phyloP scores from a whole-genome alignment of 2,888 invertebrate genomes.

The Andrena chrysosceles region DNA sequence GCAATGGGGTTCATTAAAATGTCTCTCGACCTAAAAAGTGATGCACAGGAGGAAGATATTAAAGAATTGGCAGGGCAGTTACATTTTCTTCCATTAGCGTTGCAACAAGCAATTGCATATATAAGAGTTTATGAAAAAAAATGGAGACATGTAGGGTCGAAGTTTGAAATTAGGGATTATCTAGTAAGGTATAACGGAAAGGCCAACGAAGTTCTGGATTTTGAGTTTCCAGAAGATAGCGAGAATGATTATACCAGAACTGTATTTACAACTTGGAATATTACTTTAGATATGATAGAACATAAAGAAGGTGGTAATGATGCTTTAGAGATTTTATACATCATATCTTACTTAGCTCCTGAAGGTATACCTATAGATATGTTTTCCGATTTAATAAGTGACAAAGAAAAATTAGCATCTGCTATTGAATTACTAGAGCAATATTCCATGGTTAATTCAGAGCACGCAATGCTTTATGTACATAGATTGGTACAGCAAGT shows the following conservation, averaged over 20 bases:
- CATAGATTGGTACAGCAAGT: neutral
- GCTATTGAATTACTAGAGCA: neutral
- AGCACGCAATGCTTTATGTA: neutral
- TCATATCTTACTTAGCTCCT: neutral
- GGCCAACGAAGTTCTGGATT: neutral
- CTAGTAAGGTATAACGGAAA: neutral
- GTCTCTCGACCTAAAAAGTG: no score
- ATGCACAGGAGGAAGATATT: no score
- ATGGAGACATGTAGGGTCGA: no score
- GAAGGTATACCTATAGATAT: neutral
- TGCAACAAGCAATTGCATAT: no score
- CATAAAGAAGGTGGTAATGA: neutral
- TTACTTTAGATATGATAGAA: neutral
- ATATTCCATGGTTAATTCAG: neutral
- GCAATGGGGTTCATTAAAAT: no score
- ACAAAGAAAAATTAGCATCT: neutral
- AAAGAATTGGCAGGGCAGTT: no score
- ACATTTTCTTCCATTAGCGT: no score
- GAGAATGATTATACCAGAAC: neutral
- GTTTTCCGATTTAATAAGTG: neutral
- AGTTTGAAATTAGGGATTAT: neutral
- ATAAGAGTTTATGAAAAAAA: no score
- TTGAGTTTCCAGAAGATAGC: neutral
- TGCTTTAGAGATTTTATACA: neutral
- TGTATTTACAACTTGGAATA: conserved; percentile 2